Evolutionary conservation across 1,140 invertebrate genomes (phyloP).

Genomic region (Diorhabda carinulata): DNA sequence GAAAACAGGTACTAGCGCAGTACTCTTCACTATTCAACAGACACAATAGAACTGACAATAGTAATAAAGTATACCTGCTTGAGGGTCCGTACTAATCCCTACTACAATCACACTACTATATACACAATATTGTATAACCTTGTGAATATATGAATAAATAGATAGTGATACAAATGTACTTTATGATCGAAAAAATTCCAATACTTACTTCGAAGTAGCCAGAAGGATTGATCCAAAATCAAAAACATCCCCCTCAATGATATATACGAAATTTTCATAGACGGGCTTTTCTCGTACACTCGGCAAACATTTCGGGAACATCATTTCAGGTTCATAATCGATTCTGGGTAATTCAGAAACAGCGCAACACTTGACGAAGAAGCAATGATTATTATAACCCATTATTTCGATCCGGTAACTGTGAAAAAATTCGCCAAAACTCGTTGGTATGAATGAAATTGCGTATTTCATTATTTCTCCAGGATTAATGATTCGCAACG

Average conservation of each 20-base stretch:
- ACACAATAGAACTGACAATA: no score
- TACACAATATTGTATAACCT: no score
- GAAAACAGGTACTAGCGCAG: not conserved
- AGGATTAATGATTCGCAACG: constrained; percentile 15
- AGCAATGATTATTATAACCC: constrained; percentile 19
- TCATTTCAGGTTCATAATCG: constrained; percentile 28
- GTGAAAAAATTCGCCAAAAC: constrained; percentile 33
- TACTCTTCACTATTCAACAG: not conserved
- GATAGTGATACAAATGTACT: no score
- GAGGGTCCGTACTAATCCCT: no score
- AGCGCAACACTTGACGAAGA: constrained; percentile 31
- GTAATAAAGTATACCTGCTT: no score
- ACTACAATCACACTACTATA: constrained; percentile 5
- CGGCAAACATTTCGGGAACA: constrained; percentile 32
- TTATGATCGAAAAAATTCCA: not conserved
- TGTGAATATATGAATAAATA: no score
- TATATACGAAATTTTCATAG: constrained; percentile 30
- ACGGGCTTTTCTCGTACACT: constrained; percentile 24
- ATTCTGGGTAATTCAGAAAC: constrained; percentile 38
- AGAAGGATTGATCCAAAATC: constrained; percentile 36
- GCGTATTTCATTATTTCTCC: constrained; percentile 27
- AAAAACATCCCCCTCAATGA: constrained; percentile 29
- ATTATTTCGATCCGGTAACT: constrained; percentile 29
- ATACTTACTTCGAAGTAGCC: constrained; percentile 20
- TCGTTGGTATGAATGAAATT: constrained; percentile 35